These are phyloP conservation scores for Talpa occidentalis DNA, from an alignment of 2,113 vertebrate species.

Conservation along the genomic window DNA sequence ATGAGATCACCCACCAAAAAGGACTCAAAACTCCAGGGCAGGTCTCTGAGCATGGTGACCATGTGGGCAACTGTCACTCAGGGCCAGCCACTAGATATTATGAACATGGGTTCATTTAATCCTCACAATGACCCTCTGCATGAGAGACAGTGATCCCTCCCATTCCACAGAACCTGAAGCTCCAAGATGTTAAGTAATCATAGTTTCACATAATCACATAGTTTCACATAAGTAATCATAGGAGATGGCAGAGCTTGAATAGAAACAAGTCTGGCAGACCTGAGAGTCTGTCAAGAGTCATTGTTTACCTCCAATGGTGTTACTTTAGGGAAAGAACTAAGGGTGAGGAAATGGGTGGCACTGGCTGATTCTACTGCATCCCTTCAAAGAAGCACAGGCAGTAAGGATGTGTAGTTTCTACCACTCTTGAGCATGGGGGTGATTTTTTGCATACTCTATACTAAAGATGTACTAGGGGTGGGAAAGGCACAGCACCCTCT, in stretches of 20 bases:
- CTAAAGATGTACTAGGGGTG: background rate
- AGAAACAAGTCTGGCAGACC: background rate
- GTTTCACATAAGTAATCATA: too few species aligned
- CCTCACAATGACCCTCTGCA: background rate
- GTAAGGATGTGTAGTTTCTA: background rate
- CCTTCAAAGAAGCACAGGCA: background rate
- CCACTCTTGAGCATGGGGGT: rapidly evolving
- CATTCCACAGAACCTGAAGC: background rate
- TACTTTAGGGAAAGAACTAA: background rate
- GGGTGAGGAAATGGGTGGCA: background rate
- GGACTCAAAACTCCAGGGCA: background rate
- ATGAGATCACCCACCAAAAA: background rate
- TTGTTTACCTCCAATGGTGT: background rate
- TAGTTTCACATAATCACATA: background rate
- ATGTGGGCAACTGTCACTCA: too few species aligned
- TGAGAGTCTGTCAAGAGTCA: background rate
- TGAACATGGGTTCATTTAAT: background rate
- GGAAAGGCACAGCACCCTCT: too few species aligned
- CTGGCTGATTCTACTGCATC: background rate
- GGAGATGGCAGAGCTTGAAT: background rate
- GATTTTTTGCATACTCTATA: background rate
- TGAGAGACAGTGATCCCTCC: background rate
- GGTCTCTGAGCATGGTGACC: background rate
- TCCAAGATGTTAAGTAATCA: background rate
- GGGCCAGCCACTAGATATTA: background rate